Conservation (phyloP, 1,140 invertebrate genomes). For the Brachionus koreanus region DNA sequence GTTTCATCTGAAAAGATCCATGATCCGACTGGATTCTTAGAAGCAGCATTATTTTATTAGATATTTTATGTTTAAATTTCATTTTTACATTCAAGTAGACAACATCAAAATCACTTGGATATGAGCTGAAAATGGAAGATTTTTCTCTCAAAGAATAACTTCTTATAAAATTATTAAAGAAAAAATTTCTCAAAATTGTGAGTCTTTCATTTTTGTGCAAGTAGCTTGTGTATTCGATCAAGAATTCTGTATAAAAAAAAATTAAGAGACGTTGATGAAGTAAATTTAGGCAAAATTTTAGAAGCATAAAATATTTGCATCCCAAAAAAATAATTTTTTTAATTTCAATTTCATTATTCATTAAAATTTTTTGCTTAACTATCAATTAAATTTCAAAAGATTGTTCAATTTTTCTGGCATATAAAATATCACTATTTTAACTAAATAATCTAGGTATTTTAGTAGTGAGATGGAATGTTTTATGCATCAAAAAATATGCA, state of each 20-base stretch:
- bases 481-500: too few relatives aligned
- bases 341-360: too few relatives aligned
- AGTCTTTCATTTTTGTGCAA: not conserved
- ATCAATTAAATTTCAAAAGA: too few relatives aligned
- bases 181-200: not conserved
- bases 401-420: too few relatives aligned
- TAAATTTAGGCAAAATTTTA: not conserved
- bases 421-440: too few relatives aligned
- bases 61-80: not conserved
- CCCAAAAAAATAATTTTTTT: too few relatives aligned
- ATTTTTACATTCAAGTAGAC: not conserved
- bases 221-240: not conserved
- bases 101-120: conserved; percentile 37
- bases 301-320: too few relatives aligned
- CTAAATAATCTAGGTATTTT: too few relatives aligned
- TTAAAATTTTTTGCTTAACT: too few relatives aligned
- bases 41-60: not conserved
- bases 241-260: not conserved
- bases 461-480: too few relatives aligned
- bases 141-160: not conserved
- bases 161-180: not conserved
- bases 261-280: not conserved
- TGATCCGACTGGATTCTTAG: not conserved
- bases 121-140: not conserved
- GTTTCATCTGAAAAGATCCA: not conserved